These are phyloP conservation scores for Calephelis perditalis DNA, from an alignment of 2,888 invertebrate genomes.

Conservation along the genomic window DNA sequence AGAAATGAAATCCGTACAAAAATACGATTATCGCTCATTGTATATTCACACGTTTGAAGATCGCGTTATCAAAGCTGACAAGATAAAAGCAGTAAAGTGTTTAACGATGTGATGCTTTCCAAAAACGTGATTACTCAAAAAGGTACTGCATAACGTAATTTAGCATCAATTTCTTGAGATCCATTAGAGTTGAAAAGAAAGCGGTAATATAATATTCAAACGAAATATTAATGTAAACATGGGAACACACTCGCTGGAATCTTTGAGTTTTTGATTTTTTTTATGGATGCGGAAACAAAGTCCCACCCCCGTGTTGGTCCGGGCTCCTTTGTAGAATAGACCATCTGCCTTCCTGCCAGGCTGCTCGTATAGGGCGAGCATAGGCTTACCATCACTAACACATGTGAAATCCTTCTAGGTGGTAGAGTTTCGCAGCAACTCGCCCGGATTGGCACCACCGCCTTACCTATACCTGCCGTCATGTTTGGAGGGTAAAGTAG, in stretches of 20 bases:
- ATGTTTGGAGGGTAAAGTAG: no score
- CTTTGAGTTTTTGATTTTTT: slow-evolving; percentile 14
- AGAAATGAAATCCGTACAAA: neutral
- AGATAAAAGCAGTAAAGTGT: slow-evolving; percentile 2
- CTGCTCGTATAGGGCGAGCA: no score
- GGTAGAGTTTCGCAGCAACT: no score
- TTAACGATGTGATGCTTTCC: neutral
- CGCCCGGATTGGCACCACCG: no score
- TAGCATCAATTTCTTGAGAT: slow-evolving; percentile 39
- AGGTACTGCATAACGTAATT: slow-evolving; percentile 48
- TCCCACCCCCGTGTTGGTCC: no score
- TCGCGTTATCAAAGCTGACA: neutral
- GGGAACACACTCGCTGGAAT: slow-evolving; percentile 35
- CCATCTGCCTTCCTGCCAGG: no score
- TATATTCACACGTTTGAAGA: slow-evolving; percentile 7
- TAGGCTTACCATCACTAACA: no score
- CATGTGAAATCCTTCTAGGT: no score
- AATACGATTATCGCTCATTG: neutral
- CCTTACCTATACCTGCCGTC: no score
- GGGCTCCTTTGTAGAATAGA: no score
- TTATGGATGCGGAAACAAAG: neutral
- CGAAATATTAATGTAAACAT: slow-evolving; percentile 24
- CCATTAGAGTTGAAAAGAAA: slow-evolving; percentile 43
- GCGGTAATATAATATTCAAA: slow-evolving; percentile 44
- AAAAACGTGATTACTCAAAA: slow-evolving; percentile 23